These are phyloP conservation scores for Proisotoma minuta DNA, from an alignment of 2,888 invertebrate genomes.

Conservation along the genomic window DNA sequence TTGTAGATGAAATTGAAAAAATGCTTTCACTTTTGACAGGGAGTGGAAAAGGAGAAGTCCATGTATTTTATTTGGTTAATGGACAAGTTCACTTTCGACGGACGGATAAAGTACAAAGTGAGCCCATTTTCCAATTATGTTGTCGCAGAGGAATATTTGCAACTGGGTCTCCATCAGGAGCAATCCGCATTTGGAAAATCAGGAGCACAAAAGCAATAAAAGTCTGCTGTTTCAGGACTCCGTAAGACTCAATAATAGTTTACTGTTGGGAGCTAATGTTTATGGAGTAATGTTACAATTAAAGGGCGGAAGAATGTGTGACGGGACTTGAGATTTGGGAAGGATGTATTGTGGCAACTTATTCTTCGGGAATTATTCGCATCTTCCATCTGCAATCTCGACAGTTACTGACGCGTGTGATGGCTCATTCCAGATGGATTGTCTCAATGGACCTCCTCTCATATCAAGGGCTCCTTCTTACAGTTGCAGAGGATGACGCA, in stretches of 20 bases:
- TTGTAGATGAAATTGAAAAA: too few species aligned
- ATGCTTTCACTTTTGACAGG: constrained; percentile 23
- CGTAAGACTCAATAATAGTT: neutral
- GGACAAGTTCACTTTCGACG: constrained; percentile 14
- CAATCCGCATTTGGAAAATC: constrained; percentile 22
- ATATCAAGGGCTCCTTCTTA: constrained; percentile 35
- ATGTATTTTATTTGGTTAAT: constrained; percentile 10
- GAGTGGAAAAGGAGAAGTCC: constrained; percentile 27
- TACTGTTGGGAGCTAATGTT: neutral
- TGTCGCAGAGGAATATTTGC: constrained; percentile 21
- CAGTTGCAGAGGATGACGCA: constrained; percentile 42
- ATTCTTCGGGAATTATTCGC: constrained; percentile 39
- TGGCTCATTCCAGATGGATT: constrained; percentile 46
- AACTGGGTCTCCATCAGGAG: constrained; percentile 25
- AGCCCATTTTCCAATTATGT: constrained; percentile 28
- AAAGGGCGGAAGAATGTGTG: constrained; percentile 30
- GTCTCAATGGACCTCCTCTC: constrained; percentile 39
- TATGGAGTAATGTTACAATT: neutral
- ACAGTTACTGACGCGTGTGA: constrained; percentile 28
- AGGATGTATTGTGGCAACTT: constrained; percentile 32
- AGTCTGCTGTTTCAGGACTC: constrained; percentile 4
- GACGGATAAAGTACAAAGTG: constrained; percentile 20
- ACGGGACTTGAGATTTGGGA: constrained; percentile 40
- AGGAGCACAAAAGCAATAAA: neutral
- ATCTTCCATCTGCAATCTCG: constrained; percentile 37